Base-by-base conservation (phyloP, 1,140 invertebrate genomes). In the Macrotrachela quadricornifera region DNA sequence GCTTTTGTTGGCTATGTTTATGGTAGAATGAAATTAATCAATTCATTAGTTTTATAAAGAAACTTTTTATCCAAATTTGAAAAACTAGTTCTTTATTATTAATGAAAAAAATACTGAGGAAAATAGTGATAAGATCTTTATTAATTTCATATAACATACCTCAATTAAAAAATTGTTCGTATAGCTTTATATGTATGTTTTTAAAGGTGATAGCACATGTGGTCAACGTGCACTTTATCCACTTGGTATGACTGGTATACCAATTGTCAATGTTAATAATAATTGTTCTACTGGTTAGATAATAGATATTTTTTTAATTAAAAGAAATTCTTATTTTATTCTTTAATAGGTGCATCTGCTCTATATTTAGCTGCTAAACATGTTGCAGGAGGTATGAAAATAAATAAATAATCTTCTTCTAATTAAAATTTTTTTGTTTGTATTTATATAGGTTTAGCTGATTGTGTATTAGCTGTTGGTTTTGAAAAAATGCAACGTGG, bases 401-500 rank as follows among this genome's bases (percentile, higher is more conserved):
- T 30, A 30, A n/a, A 30, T 30, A 30, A 30, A 30, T 30, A 4
- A 4, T 4, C 2, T 30, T 4, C 21, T 30, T 2, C 21, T 4
- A 4, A 30, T 2, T 4, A 30, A 30, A 2, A 30, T 4, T 4
- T 30, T 8, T 4, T 4, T 30, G 21, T 30, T 4, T 30, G 8
- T n/a, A n/a, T n/a, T 30, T 30, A 8, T 30, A 30, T 30, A 30
- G 21, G 21, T 8, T 30, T 30, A 30, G 21, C 21, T 14, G 79
- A 94, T 63, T 88, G 91, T 66, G 80, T 83, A 1, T 67, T 97
- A 41, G 91, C 88, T 16, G 64, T 95, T 45, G 92, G 92, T 6
- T 97, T 96, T 69, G 92, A 97, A 63, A 96, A 95, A 71, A 97
- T 97, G 92, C 80, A 90, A 60, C 75, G 77, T 46, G 92, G 91